Conservation (phyloP, 2,888 invertebrate species). For the Lithosia quadra region DNA sequence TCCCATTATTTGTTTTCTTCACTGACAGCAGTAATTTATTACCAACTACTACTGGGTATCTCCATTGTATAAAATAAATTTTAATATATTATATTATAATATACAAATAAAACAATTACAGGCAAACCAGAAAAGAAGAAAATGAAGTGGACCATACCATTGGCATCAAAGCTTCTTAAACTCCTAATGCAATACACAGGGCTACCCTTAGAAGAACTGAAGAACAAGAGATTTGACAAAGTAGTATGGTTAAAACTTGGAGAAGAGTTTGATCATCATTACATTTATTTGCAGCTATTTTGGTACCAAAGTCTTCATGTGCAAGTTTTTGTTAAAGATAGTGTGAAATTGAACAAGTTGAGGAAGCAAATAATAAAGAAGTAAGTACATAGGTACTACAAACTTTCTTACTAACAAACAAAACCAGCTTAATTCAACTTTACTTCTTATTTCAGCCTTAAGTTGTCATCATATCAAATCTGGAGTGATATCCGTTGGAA, state of each 20-base stretch:
- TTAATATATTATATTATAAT: not conserved
- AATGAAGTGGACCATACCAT: conserved; percentile 66
- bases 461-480: conserved; percentile 61
- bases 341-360: conserved; percentile 64
- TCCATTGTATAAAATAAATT: no score
- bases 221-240: conserved; percentile 65
- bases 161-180: conserved; percentile 67
- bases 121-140: conserved; percentile 61
- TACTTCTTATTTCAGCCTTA: conserved; percentile 62
- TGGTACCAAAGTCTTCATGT: conserved; percentile 72
- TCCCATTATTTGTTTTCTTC: no score
- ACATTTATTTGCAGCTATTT: conserved; percentile 63
- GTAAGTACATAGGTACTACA: conserved; percentile 55
- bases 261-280: conserved; percentile 63
- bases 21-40: no score
- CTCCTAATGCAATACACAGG: conserved; percentile 63
- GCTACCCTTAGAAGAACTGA: conserved; percentile 64
- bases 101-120: conserved; percentile 36
- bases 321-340: conserved; percentile 70
- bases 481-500: conserved; percentile 80
- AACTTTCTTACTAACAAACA: not conserved
- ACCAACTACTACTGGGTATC: no score
- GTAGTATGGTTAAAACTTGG: conserved; percentile 68
- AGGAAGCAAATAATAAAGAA: conserved; percentile 62
- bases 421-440: not conserved